These are phyloP conservation scores for Apomyelois bistriatella DNA, from an alignment of 2,888 invertebrate genomes.

Conservation along the genomic window DNA sequence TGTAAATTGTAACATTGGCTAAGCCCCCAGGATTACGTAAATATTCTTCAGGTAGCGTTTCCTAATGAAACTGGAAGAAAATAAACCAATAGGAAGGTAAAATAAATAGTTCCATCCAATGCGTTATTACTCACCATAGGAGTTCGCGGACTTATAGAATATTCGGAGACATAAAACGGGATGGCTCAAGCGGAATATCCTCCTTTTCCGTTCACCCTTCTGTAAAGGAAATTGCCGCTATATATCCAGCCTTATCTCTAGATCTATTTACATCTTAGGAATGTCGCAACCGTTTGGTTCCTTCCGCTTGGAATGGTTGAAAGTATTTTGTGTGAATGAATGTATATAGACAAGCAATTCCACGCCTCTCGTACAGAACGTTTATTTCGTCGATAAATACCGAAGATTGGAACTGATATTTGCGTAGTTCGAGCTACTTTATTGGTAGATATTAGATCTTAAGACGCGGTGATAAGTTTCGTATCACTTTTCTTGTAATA, in stretches of 20 bases:
- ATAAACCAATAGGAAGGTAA: background rate
- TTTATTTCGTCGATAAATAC: conserved; percentile 9
- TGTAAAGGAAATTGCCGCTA: conserved; percentile 65
- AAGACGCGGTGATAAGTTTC: background rate
- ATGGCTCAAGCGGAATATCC: conserved; percentile 43
- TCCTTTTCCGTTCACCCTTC: conserved; percentile 60
- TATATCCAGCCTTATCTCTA: conserved; percentile 68
- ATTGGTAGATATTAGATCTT: conserved; percentile 32
- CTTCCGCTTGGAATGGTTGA: conserved; percentile 31
- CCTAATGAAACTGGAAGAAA: too few relatives aligned
- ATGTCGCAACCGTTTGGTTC: conserved; percentile 42
- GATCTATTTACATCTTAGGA: conserved; percentile 64
- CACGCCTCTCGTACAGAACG: conserved; percentile 2
- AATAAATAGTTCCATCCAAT: conserved; percentile 16
- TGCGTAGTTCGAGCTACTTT: background rate
- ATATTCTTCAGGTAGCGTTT: too few relatives aligned
- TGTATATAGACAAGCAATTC: conserved; percentile 13
- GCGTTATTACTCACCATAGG: conserved; percentile 16
- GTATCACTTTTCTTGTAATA: too few relatives aligned
- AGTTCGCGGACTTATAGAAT: conserved; percentile 29
- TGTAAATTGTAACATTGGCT: too few relatives aligned
- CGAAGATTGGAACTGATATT: conserved; percentile 9
- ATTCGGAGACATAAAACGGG: conserved; percentile 52
- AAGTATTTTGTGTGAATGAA: conserved; percentile 28
- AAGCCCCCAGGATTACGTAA: too few relatives aligned